phyloP scores from a whole-genome alignment of 2,113 vertebrate genomes.

The Silurus glanis region DNA sequence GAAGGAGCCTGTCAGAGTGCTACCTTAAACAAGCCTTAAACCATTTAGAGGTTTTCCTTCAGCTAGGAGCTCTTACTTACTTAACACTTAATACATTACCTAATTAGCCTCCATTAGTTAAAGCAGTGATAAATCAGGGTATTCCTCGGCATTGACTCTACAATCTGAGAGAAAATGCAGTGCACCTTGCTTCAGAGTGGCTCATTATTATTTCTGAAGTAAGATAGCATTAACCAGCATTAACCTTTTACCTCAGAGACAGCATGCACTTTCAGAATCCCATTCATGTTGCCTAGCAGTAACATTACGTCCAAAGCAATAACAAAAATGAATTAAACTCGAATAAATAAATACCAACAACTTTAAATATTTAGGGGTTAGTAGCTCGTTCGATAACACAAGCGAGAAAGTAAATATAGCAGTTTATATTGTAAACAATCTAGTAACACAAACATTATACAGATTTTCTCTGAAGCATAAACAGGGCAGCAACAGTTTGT shows the following conservation, averaged over 20 bases:
- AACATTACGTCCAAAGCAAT: neutral
- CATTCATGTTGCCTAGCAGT: neutral
- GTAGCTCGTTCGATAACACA: neutral
- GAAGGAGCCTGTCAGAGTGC: neutral
- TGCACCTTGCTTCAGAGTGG: neutral
- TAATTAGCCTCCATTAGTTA: neutral
- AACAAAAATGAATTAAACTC: neutral
- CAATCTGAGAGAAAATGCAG: neutral
- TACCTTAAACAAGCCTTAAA: neutral
- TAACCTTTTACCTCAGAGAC: neutral
- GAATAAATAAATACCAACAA: neutral
- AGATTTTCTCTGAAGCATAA: neutral
- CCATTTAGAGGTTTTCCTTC: neutral
- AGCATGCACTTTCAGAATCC: neutral
- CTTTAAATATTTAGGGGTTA: neutral
- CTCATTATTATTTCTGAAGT: neutral
- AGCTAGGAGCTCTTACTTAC: neutral
- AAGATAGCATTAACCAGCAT: neutral
- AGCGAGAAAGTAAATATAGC: neutral
- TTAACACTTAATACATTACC: neutral
- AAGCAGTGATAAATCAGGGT: neutral
- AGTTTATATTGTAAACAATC: neutral
- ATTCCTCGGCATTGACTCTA: neutral
- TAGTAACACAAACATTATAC: too few relatives aligned
- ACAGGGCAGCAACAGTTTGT: neutral